Evolutionary conservation across 2,113 vertebrate species (phyloP).

Genomic region (Indicator maculatus): DNA sequence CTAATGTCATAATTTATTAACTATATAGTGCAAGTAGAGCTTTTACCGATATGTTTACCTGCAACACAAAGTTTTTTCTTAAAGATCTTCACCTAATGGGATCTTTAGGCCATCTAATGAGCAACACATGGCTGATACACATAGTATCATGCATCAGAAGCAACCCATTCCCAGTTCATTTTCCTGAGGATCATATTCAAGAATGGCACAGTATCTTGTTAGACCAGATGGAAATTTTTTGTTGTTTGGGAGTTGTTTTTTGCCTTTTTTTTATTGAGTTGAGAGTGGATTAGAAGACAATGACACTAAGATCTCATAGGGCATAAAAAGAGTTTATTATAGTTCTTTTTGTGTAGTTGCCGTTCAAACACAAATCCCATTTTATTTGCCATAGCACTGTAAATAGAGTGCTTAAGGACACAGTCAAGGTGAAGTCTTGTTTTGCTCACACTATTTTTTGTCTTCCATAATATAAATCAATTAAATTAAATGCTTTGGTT

Average conservation of each 20-base stretch:
- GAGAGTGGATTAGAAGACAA: neutral
- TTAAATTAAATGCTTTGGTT: neutral
- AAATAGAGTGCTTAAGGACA: neutral
- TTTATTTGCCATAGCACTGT: neutral
- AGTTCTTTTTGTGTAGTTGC: neutral
- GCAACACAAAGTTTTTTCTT: neutral
- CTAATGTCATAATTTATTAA: neutral
- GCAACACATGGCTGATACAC: neutral
- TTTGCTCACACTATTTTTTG: neutral
- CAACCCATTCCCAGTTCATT: neutral
- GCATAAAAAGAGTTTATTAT: neutral
- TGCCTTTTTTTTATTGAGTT: neutral
- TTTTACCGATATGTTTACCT: neutral
- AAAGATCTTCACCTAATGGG: neutral
- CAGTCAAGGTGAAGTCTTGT: neutral
- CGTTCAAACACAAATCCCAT: neutral
- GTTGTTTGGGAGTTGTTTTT: neutral
- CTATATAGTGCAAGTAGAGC: neutral
- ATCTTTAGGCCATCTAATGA: neutral
- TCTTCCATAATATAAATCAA: neutral
- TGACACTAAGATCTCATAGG: neutral
- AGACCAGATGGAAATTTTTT: neutral
- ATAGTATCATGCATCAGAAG: neutral
- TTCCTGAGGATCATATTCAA: neutral
- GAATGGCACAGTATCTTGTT: neutral